These are phyloP conservation scores for Crotalus helleri DNA, from an alignment of 2,113 vertebrate genomes.

Conservation along the genomic window DNA sequence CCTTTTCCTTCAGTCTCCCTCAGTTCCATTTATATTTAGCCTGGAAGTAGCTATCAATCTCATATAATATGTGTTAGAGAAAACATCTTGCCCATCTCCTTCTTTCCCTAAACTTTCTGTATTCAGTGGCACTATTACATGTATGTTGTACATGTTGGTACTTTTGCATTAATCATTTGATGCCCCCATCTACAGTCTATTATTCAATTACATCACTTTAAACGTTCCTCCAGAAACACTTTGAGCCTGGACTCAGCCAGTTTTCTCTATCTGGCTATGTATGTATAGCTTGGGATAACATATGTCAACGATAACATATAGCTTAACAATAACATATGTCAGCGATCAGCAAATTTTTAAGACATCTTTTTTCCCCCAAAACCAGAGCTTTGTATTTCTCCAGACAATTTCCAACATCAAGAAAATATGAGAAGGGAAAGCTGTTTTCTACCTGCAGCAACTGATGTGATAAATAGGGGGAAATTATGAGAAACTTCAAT, in stretches of 20 bases:
- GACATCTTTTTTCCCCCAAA: neutral
- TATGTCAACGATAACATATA: neutral
- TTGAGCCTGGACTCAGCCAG: neutral
- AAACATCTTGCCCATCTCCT: neutral
- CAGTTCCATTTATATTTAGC: no score
- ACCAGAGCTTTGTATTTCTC: neutral
- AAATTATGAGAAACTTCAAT: constrained; percentile 82
- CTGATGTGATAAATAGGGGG: constrained; percentile 86
- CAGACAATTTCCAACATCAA: neutral
- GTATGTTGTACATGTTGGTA: neutral
- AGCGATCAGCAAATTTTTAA: neutral
- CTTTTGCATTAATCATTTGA: neutral
- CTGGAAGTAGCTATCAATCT: no score
- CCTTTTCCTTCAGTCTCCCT: no score
- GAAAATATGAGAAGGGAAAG: neutral
- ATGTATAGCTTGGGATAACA: neutral
- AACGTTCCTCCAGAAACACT: neutral
- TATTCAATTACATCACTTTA: neutral
- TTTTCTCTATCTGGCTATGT: neutral
- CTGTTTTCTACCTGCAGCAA: constrained; percentile 78
- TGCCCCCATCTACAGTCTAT: neutral
- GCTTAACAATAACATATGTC: neutral
- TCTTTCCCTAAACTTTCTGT: neutral
- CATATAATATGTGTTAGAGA: neutral
- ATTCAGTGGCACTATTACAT: neutral